A percentile compares a stretch with the other conserved stretches of the same genome.
These are phyloP conservation scores for Grapholita molesta DNA, from an alignment of 1,140 invertebrate genomes.

Conservation along the genomic window DNA sequence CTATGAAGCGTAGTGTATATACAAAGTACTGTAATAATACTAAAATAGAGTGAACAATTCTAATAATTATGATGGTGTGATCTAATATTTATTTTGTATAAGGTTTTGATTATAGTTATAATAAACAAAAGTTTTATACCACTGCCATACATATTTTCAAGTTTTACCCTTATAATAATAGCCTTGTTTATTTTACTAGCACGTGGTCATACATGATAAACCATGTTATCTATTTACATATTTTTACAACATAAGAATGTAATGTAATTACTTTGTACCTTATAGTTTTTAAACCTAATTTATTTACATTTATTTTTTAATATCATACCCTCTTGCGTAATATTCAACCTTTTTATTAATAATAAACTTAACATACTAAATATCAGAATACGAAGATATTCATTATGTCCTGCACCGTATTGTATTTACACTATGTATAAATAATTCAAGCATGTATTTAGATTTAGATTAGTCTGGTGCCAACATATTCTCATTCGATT, in stretches of 20 bases:
- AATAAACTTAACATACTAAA: too few species aligned
- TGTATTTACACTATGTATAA: constrained; percentile 9
- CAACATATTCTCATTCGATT: constrained; percentile 38
- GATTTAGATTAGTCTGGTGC: constrained; percentile 17
- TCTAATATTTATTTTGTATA: background rate
- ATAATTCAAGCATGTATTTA: background rate
- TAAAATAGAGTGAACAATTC: too few species aligned
- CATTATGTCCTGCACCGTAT: background rate
- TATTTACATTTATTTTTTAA: too few species aligned
- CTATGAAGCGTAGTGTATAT: too few species aligned
- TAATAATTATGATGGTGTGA: too few species aligned
- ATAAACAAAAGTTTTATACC: background rate
- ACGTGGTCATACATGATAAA: background rate
- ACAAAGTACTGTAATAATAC: too few species aligned
- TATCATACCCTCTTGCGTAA: too few species aligned
- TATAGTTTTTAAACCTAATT: too few species aligned
- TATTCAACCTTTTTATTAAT: too few species aligned
- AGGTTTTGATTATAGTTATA: background rate
- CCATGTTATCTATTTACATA: background rate
- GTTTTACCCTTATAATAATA: background rate
- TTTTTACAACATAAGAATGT: too few species aligned
- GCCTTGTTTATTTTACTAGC: background rate
- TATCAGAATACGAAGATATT: background rate
- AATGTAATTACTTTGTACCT: too few species aligned
- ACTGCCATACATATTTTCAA: background rate